Base-by-base conservation (phyloP, 1,140 invertebrate species). In the Triops cancriformis region DNA sequence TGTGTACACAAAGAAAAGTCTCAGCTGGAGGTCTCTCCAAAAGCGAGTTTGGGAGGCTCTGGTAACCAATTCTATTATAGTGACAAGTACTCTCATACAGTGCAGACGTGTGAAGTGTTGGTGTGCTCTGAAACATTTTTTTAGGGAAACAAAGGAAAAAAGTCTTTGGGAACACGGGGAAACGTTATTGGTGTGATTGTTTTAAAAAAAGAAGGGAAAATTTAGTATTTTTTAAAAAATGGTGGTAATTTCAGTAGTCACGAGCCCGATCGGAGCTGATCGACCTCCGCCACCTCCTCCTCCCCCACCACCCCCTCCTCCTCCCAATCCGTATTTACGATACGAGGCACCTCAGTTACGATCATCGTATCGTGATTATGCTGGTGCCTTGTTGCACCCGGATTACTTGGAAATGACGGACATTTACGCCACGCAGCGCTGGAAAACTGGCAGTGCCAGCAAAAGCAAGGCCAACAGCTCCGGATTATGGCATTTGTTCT, bases 371-470 rank as follows among this genome's bases (percentile, higher is more conserved):
- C 51, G 51, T 6, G 51, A 64, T 64, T 64, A 64, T 64, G 51
- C 51, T 64, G 51, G 51, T 23, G 51, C 51, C 14, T 64, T 64
- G 18, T 23, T 64, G 23, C 51, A 23, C 51, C 51, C 51, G 51
- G 51, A 64, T 64, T 64, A 64, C 14, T 23, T 64, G 51, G 51
- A 64, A 64, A 64, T 64, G 51, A 64, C 51, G 1, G 51, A 64
- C 23, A 64, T 64, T 64, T 64, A 64, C 51, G 51, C 51, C 18
- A 64, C 51, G 51, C 51, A 64, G 51, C 51, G 51, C 51, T 64
- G 51, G 51, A 64, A 64, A 64, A 23, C n/a, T 10, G 51, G 51
- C 51, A 64, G 7, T 64, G 23, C 51, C 10, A 9, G 5, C 7
- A 10, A 18, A 64, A 64, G 51, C 51, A 64, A 64, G 51, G 23